A percentile compares a stretch with the other conserved stretches of the same genome.
Evolutionary conservation across 30 jellyfish, hydroid and myxozoan genomes (phyloP).

Genomic region (Haliclystus octoradiatus): DNA sequence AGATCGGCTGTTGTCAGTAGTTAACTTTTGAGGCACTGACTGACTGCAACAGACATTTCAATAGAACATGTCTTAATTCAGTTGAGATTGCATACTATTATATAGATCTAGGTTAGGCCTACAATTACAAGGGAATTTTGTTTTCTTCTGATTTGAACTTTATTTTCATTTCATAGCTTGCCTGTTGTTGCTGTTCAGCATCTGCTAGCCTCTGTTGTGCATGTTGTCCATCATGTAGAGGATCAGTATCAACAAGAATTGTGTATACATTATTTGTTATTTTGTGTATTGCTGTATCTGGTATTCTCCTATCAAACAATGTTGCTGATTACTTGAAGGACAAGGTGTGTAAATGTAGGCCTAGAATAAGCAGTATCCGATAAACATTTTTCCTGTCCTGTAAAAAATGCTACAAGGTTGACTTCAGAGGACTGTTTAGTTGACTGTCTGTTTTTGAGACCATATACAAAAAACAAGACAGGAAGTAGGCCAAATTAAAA

Average conservation of each 20-base stretch:
- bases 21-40: no score
- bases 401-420: background rate
- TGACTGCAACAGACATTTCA: no score
- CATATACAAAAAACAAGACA: no score
- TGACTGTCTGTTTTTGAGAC: no score
- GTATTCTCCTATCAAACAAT: constrained; percentile 27
- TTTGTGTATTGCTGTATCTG: constrained; percentile 40
- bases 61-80: no score
- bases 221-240: constrained; percentile 56
- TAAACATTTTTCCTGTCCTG: background rate
- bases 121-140: background rate
- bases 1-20: no score
- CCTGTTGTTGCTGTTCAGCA: constrained; percentile 76
- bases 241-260: constrained; percentile 53
- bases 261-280: constrained; percentile 44
- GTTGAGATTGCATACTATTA: no score
- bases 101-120: background rate
- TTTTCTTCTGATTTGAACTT: background rate
- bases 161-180: constrained; percentile 21
- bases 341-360: background rate
- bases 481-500: no score
- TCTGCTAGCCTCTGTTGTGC: constrained; percentile 69
- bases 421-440: background rate
- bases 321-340: constrained; percentile 24
- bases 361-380: background rate